Percentiles rank a stretch among this genome's conserved stretches.
phyloP scores from a whole-genome alignment of 2,113 vertebrate genomes.

The Gambusia holbrooki region DNA sequence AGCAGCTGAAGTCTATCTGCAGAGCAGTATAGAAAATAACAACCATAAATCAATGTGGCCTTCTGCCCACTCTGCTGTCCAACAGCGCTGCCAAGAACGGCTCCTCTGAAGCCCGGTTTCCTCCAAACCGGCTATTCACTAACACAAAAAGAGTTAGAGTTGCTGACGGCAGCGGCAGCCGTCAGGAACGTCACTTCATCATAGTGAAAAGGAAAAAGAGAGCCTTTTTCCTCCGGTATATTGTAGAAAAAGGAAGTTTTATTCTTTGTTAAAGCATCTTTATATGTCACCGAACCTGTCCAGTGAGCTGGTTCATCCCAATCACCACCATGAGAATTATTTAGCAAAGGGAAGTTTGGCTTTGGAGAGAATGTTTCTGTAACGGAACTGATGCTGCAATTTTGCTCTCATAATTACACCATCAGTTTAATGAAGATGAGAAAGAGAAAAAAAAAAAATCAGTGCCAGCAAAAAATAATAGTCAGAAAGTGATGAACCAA shows the following conservation, averaged over 20 bases:
- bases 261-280: neutral
- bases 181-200: slow-evolving; percentile 41
- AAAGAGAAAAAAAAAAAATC: no score
- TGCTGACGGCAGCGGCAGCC: slow-evolving; percentile 36
- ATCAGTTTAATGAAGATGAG: no score
- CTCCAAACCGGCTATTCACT: slow-evolving; percentile 28
- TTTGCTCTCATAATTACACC: neutral
- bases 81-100: slow-evolving; percentile 29
- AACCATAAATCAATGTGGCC: slow-evolving; percentile 58
- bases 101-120: slow-evolving; percentile 53
- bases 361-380: no score
- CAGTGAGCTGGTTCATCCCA: neutral
- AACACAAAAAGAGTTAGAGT: slow-evolving; percentile 33
- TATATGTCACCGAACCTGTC: neutral
- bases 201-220: slow-evolving; percentile 10
- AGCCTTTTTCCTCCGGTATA: neutral
- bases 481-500: no score
- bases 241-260: slow-evolving; percentile 2
- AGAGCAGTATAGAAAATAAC: slow-evolving; percentile 47
- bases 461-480: no score
- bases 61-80: slow-evolving; percentile 40
- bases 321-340: no score
- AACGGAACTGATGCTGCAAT: neutral
- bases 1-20: slow-evolving; percentile 24
- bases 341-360: no score